Percentiles rank a stretch among this genome's conserved stretches.
Conservation (phyloP, 2,797 vertebrate species). For the Hephaestus fuliginosus region DNA sequence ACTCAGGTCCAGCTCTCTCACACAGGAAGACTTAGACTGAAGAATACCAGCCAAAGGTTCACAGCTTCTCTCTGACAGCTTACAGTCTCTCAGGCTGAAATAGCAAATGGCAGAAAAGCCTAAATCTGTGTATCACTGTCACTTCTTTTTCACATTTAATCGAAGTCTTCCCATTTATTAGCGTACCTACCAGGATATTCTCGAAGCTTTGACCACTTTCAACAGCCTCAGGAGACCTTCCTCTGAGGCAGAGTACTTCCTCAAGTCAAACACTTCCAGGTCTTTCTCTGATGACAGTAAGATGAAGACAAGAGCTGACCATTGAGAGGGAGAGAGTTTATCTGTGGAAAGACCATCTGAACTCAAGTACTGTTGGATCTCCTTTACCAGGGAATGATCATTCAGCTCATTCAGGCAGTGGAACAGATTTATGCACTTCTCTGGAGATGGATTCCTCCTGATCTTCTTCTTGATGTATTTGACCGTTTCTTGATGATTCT, state of each 20-base stretch:
- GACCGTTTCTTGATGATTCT: slow-evolving; percentile 10
- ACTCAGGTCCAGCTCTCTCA: slow-evolving; percentile 27
- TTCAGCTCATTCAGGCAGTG: slow-evolving; percentile 46
- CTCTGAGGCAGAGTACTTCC: slow-evolving; percentile 34
- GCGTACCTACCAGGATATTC: slow-evolving; percentile 12
- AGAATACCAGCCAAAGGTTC: slow-evolving; percentile 1
- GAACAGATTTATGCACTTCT: slow-evolving; percentile 40
- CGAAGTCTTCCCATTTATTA: neutral
- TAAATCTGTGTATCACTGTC: too few relatives aligned
- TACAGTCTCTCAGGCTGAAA: slow-evolving; percentile 19
- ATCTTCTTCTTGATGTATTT: slow-evolving; percentile 31
- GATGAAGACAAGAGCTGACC: slow-evolving; percentile 45
- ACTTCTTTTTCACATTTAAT: too few relatives aligned
- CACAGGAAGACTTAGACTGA: neutral
- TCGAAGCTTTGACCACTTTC: slow-evolving; percentile 35
- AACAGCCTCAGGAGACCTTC: slow-evolving; percentile 27
- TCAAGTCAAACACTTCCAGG: slow-evolving; percentile 41
- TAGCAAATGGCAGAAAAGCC: neutral
- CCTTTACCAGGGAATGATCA: slow-evolving; percentile 40
- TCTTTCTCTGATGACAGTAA: slow-evolving; percentile 32
- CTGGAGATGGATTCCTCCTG: slow-evolving; percentile 12
- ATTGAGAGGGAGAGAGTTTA: slow-evolving; percentile 25
- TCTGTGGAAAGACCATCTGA: slow-evolving; percentile 2
- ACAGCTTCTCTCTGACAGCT: slow-evolving; percentile 18
- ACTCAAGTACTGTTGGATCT: slow-evolving; percentile 21